Percentiles rank a stretch among this genome's conserved stretches.
Conservation (phyloP, 2,113 vertebrate species). For the Pelecanoides urinatrix region DNA sequence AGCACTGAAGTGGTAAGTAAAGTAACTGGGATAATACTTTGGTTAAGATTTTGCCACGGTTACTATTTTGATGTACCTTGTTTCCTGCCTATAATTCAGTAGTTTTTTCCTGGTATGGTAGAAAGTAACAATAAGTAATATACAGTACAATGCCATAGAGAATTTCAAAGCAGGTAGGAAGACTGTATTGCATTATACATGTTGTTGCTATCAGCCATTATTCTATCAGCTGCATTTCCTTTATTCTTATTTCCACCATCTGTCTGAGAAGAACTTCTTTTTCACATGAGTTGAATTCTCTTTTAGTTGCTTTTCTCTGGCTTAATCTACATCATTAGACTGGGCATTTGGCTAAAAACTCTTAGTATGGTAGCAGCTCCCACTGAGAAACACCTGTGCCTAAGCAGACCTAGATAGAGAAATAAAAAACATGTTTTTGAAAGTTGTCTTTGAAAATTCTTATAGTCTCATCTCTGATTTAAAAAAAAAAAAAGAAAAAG, state of each 20-base stretch:
- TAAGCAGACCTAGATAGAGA: not conserved
- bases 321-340: not conserved
- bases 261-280: not conserved
- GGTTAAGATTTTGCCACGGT: not conserved
- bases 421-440: not conserved
- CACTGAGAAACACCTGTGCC: not conserved
- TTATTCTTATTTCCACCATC: not conserved
- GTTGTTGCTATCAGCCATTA: not conserved
- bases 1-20: not conserved
- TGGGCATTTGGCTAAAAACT: not conserved
- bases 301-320: not conserved
- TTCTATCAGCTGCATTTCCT: not conserved
- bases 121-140: not conserved
- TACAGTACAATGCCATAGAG: not conserved
- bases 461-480: not conserved
- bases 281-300: not conserved
- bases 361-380: not conserved
- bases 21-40: not conserved
- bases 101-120: not conserved
- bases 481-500: not conserved
- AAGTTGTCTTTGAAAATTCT: not conserved
- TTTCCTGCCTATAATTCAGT: not conserved
- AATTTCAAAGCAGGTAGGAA: not conserved
- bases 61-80: not conserved
- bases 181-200: not conserved